A percentile compares a stretch with the other conserved stretches of the same genome.
phyloP scores from a whole-genome alignment of 2,888 invertebrate genomes.

The Dolomedes plantarius region DNA sequence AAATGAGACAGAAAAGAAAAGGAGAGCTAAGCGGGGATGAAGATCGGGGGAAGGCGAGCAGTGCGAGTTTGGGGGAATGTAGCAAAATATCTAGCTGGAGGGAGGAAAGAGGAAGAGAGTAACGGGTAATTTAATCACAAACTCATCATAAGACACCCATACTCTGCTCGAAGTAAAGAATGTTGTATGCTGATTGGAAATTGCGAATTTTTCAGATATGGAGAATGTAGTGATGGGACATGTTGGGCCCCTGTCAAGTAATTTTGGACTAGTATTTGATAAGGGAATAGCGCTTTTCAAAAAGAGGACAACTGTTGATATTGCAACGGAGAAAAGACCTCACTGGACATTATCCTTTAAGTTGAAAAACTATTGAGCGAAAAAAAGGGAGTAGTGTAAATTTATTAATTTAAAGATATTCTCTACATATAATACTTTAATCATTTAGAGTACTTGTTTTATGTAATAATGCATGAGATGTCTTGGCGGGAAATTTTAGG shows the following conservation, averaged over 20 bases:
- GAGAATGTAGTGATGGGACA: background rate
- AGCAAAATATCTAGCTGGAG: conserved; percentile 22
- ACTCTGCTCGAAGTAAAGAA: background rate
- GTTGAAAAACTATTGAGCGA: too few relatives aligned
- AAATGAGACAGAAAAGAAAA: background rate
- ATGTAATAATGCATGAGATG: too few relatives aligned
- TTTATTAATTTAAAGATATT: too few relatives aligned
- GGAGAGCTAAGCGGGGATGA: background rate
- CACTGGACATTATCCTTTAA: too few relatives aligned
- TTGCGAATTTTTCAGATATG: background rate
- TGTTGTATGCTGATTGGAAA: background rate
- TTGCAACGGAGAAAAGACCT: background rate
- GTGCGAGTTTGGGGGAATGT: background rate
- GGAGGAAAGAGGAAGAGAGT: conserved; percentile 17
- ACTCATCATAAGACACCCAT: conserved; percentile 43
- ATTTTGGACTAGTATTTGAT: background rate
- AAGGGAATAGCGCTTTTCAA: background rate
- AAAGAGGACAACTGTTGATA: background rate
- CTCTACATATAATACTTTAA: too few relatives aligned
- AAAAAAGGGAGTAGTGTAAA: too few relatives aligned
- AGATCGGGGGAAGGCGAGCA: background rate
- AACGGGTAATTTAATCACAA: conserved; percentile 63
- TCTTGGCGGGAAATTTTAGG: too few relatives aligned
- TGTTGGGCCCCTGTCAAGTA: background rate
- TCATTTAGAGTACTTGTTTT: too few relatives aligned